Evolutionary conservation across 1,140 invertebrate species (phyloP).

Genomic region (Vollenhovia emeryi): DNA sequence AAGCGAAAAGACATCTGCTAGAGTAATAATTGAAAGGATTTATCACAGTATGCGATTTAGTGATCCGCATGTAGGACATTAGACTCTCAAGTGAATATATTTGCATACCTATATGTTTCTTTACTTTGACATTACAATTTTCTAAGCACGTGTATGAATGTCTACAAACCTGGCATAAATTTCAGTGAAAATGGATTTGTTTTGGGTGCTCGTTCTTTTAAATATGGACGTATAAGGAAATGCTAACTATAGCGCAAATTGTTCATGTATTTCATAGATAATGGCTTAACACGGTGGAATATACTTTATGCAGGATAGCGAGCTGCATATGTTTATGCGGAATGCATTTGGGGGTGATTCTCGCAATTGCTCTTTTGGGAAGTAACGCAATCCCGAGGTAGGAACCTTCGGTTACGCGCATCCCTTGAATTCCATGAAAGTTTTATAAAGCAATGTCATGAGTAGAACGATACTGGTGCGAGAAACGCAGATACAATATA

Average conservation of each 20-base stretch:
- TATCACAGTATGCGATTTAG: neutral
- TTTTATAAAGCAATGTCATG: conserved; percentile 41
- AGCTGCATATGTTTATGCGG: conserved; percentile 37
- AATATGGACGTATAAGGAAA: neutral
- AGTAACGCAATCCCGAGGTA: conserved; percentile 31
- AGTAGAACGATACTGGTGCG: neutral
- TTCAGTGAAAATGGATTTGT: neutral
- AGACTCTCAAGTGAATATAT: neutral
- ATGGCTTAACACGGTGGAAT: conserved; percentile 1
- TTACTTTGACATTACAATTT: neutral
- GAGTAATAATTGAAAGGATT: neutral
- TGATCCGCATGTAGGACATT: neutral
- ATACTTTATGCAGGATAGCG: conserved; percentile 22
- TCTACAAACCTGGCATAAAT: neutral
- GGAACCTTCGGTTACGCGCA: conserved; percentile 5
- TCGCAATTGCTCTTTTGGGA: conserved; percentile 44
- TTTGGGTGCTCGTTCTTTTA: neutral
- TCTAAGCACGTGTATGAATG: neutral
- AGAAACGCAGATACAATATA: conserved; percentile 21
- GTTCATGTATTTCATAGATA: conserved; percentile 1
- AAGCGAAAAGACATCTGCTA: neutral
- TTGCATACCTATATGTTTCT: neutral
- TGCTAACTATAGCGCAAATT: neutral
- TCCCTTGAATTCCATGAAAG: conserved; percentile 36
- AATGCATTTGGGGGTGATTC: conserved; percentile 47